These are phyloP conservation scores for Platanista minor DNA, from an alignment of 2,113 vertebrate species.

Conservation along the genomic window DNA sequence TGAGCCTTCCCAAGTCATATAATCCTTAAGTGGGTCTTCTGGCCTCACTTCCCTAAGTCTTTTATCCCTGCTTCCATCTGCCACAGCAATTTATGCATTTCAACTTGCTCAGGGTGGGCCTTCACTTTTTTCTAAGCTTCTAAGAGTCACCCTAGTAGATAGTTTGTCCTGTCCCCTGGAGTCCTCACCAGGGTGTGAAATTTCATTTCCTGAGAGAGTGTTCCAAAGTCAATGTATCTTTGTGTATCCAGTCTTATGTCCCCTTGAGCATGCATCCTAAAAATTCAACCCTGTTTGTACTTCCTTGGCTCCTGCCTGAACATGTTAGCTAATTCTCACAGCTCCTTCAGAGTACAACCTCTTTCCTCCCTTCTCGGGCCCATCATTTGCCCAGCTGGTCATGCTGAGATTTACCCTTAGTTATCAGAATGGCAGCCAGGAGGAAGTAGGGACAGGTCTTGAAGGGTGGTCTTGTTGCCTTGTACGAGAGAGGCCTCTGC, in stretches of 20 bases:
- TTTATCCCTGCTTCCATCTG: background rate
- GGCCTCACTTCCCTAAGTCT: background rate
- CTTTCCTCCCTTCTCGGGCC: background rate
- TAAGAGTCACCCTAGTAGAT: background rate
- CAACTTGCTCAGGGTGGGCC: background rate
- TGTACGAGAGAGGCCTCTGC: background rate
- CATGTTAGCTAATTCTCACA: background rate
- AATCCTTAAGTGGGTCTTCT: constrained; percentile 3
- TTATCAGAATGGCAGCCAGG: background rate
- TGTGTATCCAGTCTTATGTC: background rate
- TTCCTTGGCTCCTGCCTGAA: background rate
- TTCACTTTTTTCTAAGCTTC: background rate
- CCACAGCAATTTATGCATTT: background rate
- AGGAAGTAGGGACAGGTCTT: background rate
- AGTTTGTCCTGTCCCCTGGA: background rate
- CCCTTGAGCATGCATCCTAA: background rate
- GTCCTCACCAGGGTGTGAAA: background rate
- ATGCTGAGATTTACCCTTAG: background rate
- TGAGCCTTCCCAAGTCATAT: background rate
- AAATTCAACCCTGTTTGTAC: background rate
- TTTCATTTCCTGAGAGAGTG: background rate
- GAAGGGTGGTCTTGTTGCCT: background rate
- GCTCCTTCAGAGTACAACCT: background rate
- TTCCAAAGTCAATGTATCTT: background rate
- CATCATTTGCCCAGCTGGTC: background rate